Percentiles rank a stretch among this genome's conserved stretches.
Evolutionary conservation across 2,797 vertebrate genomes (phyloP).

Genomic region (Cuniculus paca): DNA sequence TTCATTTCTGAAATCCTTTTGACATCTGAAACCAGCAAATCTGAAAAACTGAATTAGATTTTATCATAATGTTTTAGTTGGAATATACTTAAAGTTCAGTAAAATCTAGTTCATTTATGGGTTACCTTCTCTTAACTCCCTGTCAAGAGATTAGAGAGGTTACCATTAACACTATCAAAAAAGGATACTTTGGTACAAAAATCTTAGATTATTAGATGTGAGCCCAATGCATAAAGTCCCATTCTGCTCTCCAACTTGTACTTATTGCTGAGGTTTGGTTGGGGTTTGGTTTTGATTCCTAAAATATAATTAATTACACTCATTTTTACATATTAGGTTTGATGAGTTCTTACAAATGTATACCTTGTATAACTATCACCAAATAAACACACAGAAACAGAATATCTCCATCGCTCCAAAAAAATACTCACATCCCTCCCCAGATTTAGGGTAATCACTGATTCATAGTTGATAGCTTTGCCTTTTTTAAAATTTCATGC

Average conservation of each 20-base stretch:
- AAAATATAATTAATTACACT: background rate
- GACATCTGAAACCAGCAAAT: conserved; percentile 55
- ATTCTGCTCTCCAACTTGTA: background rate
- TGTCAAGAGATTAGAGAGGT: background rate
- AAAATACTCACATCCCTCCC: background rate
- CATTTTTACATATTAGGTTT: background rate
- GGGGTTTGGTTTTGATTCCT: background rate
- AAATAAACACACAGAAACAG: background rate
- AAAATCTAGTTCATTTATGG: conserved; percentile 11
- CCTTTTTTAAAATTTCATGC: conserved; percentile 47
- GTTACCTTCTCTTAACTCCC: background rate
- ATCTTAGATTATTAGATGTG: background rate
- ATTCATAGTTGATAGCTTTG: background rate
- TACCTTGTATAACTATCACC: background rate
- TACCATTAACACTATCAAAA: background rate
- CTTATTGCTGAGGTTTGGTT: background rate
- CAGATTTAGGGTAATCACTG: background rate
- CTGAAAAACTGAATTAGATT: background rate
- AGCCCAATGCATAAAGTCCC: background rate
- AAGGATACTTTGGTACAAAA: background rate
- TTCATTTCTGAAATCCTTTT: conserved; percentile 61
- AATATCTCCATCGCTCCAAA: background rate
- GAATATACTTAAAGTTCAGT: background rate
- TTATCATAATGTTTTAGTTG: background rate
- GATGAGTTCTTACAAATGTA: background rate